Evolutionary conservation across 2,797 vertebrate genomes (phyloP).

Genomic region (Peromyscus eremicus): DNA sequence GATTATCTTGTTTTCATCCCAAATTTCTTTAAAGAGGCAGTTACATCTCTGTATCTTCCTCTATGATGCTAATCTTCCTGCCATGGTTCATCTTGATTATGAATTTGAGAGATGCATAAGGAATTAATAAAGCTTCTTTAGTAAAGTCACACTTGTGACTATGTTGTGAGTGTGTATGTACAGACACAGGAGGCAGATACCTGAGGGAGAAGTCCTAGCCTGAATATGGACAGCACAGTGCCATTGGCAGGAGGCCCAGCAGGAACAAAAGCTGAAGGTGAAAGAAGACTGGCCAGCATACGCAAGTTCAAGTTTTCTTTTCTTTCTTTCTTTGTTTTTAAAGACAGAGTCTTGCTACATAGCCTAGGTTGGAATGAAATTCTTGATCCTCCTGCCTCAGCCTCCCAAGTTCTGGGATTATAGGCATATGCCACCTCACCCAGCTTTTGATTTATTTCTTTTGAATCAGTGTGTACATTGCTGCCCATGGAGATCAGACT

Average conservation of each 20-base stretch:
- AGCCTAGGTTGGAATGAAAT: neutral
- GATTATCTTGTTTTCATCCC: neutral
- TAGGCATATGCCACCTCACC: neutral
- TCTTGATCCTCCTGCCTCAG: neutral
- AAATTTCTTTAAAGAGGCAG: neutral
- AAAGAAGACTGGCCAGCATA: neutral
- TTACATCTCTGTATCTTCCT: neutral
- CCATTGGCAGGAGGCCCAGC: no score
- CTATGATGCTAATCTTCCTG: neutral
- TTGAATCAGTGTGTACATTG: neutral
- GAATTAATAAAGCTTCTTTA: neutral
- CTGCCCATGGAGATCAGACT: neutral
- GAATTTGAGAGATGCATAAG: neutral
- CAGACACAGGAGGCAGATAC: neutral
- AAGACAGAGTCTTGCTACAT: neutral
- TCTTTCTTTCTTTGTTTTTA: neutral
- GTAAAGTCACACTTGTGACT: neutral
- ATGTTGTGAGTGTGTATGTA: neutral
- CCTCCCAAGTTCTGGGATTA: no score
- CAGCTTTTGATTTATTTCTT: neutral
- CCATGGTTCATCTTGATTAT: neutral
- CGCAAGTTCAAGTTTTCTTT: neutral
- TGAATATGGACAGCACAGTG: neutral
- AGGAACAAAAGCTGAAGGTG: neutral
- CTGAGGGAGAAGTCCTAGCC: neutral